These are phyloP conservation scores for Dipodomys spectabilis DNA, from an alignment of 2,113 vertebrate genomes.

Conservation along the genomic window DNA sequence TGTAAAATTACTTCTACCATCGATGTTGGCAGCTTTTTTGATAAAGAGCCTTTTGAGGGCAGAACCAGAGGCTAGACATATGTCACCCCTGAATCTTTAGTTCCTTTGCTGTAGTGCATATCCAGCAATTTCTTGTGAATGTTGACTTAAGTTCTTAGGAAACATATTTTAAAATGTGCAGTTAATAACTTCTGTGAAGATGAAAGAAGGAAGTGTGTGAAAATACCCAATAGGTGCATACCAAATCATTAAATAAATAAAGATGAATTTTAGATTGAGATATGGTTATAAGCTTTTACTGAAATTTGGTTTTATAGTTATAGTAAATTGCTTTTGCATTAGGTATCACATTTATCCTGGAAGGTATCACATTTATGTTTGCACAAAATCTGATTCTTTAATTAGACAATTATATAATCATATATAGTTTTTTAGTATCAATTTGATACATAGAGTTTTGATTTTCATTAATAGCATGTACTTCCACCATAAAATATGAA, in stretches of 20 bases:
- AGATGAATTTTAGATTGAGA: background rate
- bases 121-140: background rate
- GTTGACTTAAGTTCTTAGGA: constrained; percentile 27
- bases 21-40: background rate
- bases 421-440: constrained; percentile 16
- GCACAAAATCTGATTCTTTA: constrained; percentile 11
- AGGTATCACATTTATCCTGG: constrained; percentile 28
- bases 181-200: constrained; percentile 15
- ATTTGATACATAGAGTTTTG: constrained; percentile 7
- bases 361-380: constrained; percentile 15
- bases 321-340: constrained; percentile 22
- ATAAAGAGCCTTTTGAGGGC: background rate
- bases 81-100: background rate
- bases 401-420: background rate
- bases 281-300: constrained; percentile 43
- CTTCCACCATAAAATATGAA: constrained; percentile 24
- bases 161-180: background rate
- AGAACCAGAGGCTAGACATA: background rate
- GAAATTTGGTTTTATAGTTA: constrained; percentile 35
- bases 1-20: background rate
- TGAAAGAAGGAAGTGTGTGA: background rate
- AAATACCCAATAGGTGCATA: background rate
- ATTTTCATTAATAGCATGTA: background rate
- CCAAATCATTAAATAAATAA: constrained; percentile 5
- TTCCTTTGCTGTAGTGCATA: background rate